Percentiles rank a stretch among this genome's conserved stretches.
phyloP scores from a whole-genome alignment of 2,797 vertebrate species.

The Vireo griseus region DNA sequence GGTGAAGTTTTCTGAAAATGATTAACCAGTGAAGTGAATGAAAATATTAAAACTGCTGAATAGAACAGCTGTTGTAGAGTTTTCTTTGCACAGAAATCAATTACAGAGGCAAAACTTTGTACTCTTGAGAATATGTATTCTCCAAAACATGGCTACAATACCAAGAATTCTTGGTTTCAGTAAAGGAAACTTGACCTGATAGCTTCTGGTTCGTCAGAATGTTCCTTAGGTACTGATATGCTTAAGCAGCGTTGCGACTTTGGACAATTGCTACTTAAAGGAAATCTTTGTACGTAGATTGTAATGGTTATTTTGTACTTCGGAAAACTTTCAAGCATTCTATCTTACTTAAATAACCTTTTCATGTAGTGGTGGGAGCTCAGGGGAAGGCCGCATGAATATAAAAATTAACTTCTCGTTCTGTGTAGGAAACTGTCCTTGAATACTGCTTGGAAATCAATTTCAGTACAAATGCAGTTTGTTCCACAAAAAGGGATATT shows the following conservation, averaged over 20 bases:
- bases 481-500: not conserved
- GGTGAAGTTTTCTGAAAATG: not conserved
- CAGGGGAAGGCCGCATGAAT: not conserved
- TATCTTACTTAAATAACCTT: not conserved
- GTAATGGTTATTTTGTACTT: not conserved
- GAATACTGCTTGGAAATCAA: not conserved
- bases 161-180: not conserved
- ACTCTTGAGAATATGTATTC: not conserved
- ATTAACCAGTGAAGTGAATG: not conserved
- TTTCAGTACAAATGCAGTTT: not conserved
- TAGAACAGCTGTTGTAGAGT: not conserved
- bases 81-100: not conserved
- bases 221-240: not conserved
- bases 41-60: not conserved
- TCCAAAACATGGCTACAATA: not conserved
- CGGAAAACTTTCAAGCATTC: not conserved
- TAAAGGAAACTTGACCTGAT: not conserved
- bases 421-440: not conserved
- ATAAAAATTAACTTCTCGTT: not conserved
- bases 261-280: not conserved
- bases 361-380: not conserved
- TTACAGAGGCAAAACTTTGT: not conserved
- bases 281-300: not conserved
- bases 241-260: not conserved
- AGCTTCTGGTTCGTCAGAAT: not conserved